Percentiles rank a stretch among this genome's conserved stretches.
Evolutionary conservation across 2,888 invertebrate genomes (phyloP).

Genomic region (Clistopyga incitator): DNA sequence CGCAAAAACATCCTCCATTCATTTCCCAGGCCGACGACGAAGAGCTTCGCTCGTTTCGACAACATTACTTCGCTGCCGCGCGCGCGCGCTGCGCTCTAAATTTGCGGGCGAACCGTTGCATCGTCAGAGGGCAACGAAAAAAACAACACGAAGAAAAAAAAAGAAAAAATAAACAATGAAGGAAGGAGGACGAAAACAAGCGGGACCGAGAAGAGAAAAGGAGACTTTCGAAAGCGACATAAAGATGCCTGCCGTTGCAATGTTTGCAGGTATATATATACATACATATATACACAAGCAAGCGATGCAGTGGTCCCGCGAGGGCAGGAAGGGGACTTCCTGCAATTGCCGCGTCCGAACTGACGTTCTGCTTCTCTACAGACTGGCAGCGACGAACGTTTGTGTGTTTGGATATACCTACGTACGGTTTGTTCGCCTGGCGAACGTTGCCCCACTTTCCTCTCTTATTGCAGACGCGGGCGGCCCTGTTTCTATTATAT

Average conservation of each 20-base stretch:
- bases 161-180: constrained; percentile 25
- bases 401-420: constrained; percentile 20
- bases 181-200: constrained; percentile 33
- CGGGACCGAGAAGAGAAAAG: constrained; percentile 20
- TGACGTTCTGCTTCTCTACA: constrained; percentile 62
- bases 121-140: neutral
- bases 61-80: constrained; percentile 49
- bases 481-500: constrained; percentile 58
- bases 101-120: constrained; percentile 18
- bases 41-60: neutral
- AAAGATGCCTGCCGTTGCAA: constrained; percentile 47
- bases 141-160: constrained; percentile 11
- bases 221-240: constrained; percentile 57
- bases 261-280: constrained; percentile 17
- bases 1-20: constrained; percentile 49
- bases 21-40: constrained; percentile 43
- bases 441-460: constrained; percentile 64
- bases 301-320: constrained; percentile 44
- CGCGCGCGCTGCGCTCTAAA: constrained; percentile 16
- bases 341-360: constrained; percentile 70
- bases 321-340: constrained; percentile 71
- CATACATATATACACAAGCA: neutral
- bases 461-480: constrained; percentile 41
- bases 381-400: constrained; percentile 31
- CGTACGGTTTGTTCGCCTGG: constrained; percentile 48